These are phyloP conservation scores for Eupeodes latifasciatus DNA, from an alignment of 2,888 invertebrate species.

Conservation along the genomic window DNA sequence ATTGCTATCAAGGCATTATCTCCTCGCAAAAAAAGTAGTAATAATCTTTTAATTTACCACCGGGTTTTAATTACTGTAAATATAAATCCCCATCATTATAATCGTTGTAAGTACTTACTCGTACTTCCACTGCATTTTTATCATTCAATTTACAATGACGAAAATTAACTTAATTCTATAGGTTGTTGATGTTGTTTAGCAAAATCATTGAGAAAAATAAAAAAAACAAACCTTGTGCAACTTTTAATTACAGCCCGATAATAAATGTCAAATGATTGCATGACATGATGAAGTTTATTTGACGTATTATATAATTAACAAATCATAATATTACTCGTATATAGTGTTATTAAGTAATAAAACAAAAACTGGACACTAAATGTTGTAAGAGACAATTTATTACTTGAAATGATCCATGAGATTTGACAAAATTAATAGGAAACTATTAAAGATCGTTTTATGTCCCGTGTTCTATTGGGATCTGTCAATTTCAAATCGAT, in stretches of 20 bases:
- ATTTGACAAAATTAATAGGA: no score
- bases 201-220: slow-evolving; percentile 2
- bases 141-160: slow-evolving; percentile 15
- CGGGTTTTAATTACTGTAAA: slow-evolving; percentile 3
- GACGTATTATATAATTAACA: slow-evolving; percentile 10
- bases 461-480: no score
- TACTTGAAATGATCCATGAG: no score
- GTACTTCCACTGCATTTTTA: not conserved
- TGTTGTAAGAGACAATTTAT: no score
- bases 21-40: not conserved
- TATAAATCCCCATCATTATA: not conserved
- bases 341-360: slow-evolving; percentile 6
- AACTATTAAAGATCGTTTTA: no score
- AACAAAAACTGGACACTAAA: no score
- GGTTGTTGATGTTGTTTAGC: not conserved
- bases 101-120: not conserved
- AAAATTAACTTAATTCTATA: slow-evolving; percentile 10
- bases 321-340: no score
- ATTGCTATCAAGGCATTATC: not conserved
- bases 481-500: no score
- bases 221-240: slow-evolving; percentile 1
- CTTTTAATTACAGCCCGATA: slow-evolving; percentile 18
- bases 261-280: slow-evolving; percentile 1
- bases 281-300: slow-evolving; percentile 11
- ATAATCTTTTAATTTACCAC: not conserved